Evolutionary conservation across 2,113 vertebrate species (phyloP), one percentile per base, ranked within the genome.

Genomic region (Pseudorectes ferrugineus): DNA sequence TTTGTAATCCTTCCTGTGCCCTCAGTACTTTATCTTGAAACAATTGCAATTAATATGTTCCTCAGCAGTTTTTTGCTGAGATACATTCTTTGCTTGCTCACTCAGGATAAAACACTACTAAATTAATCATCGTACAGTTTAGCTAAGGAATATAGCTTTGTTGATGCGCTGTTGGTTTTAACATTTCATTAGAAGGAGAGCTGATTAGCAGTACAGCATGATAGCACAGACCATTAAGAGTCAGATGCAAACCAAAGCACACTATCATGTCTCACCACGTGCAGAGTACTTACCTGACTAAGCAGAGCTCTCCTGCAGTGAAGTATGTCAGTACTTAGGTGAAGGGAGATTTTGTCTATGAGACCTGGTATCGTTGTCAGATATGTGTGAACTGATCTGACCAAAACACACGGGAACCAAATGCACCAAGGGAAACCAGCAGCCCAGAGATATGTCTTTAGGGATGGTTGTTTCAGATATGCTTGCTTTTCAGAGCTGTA

Each of bases 1-100:
- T 85, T 97, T 85, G 57, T n/a, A 95, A 89, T 87, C 28, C 16
- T 96, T 77, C 77, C 90, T 65, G 57, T 65, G 28, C 61, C 42
- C 54, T 77, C 22, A 78, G 35, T 95, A 74, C 83, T 85, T 93
- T 91, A 78, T 89, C 58, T 81, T 55, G 76, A 96, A 88, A 96
- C 59, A 87, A 89, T 46, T 91, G 95, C 57, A 85, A 57, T 95
- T 96, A 93, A 62, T 68, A 96, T 88, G 33, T 82, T 96, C 65
- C 43, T 89, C 63, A 83, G 67, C 72, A 95, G 67, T 71, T 92
- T 54, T 93, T 91, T 95, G 29, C 79, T 81, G 61, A 95, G 48
- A 57, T 29, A 38, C 20, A 29, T 49, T 96, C 38, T 93, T 97
- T 74, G 82, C 54, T 75, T 86, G 45, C 12, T 54, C 55, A 70